A percentile compares a stretch with the other conserved stretches of the same genome.
These are phyloP conservation scores for Oxyscelio sp. DNA, from an alignment of 2,888 invertebrate species.

Conservation along the genomic window DNA sequence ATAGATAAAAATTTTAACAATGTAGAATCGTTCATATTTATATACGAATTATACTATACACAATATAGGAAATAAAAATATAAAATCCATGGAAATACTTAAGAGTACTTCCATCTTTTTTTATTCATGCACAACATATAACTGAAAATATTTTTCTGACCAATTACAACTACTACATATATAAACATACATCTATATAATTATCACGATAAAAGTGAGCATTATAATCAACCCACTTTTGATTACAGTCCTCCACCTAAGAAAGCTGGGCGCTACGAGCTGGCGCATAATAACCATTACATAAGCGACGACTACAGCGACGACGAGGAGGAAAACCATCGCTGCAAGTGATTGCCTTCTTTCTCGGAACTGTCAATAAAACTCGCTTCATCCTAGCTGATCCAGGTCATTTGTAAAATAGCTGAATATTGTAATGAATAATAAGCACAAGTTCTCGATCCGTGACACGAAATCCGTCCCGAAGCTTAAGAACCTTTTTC, in stretches of 20 bases:
- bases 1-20: no score
- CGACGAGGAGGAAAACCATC: slow-evolving; percentile 85
- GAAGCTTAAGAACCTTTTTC: slow-evolving; percentile 30
- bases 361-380: not conserved
- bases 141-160: no score
- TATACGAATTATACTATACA: no score
- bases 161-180: no score
- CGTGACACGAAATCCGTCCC: slow-evolving; percentile 27
- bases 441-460: slow-evolving; percentile 62
- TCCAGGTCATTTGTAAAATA: slow-evolving; percentile 69
- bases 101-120: no score
- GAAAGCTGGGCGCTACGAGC: slow-evolving; percentile 88
- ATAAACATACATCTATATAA: no score
- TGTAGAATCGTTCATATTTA: no score
- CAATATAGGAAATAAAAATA: no score
- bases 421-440: slow-evolving; percentile 57
- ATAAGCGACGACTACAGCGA: slow-evolving; percentile 87
- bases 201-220: no score
- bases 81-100: no score
- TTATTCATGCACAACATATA: no score
- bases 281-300: slow-evolving; percentile 84
- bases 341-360: slow-evolving; percentile 82
- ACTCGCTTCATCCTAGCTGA: slow-evolving; percentile 63
- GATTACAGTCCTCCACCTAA: slow-evolving; percentile 89
- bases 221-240: no score